Evolutionary conservation across 2,888 invertebrate species (phyloP).

Genomic region (Nomada fucata): DNA sequence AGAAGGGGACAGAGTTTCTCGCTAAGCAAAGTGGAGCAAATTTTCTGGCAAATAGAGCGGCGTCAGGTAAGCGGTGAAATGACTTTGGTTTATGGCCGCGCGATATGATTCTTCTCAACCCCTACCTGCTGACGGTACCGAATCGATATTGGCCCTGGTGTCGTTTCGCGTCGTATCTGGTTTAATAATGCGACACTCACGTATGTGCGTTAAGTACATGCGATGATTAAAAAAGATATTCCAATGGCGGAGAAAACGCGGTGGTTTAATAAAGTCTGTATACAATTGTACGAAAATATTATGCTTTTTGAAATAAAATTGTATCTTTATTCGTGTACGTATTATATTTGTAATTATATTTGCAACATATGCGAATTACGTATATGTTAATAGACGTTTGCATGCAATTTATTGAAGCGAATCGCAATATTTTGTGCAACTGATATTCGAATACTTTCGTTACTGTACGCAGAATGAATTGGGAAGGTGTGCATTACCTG

Average conservation of each 20-base stretch:
- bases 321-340: neutral
- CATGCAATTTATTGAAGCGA: too few species aligned
- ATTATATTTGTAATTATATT: neutral
- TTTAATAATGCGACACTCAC: too few species aligned
- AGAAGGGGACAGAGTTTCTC: conserved; percentile 41
- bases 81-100: conserved; percentile 34
- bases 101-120: conserved; percentile 28
- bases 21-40: conserved; percentile 54
- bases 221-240: too few species aligned
- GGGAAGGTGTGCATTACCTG: too few species aligned
- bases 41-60: conserved; percentile 58
- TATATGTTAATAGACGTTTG: neutral
- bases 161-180: neutral
- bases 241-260: too few species aligned
- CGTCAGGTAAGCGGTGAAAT: conserved; percentile 44
- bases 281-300: too few species aligned
- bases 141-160: conserved; percentile 25
- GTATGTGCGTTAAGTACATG: too few species aligned
- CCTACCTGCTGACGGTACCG: conserved; percentile 16
- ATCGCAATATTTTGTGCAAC: too few species aligned
- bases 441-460: too few species aligned
- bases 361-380: neutral
- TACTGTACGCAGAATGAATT: too few species aligned
- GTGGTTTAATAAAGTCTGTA: too few species aligned
- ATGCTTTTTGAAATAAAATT: too few species aligned